A percentile compares a stretch with the other conserved stretches of the same genome.
Conservation (phyloP, 2,888 invertebrate genomes). For the Ormyrus labotus region DNA sequence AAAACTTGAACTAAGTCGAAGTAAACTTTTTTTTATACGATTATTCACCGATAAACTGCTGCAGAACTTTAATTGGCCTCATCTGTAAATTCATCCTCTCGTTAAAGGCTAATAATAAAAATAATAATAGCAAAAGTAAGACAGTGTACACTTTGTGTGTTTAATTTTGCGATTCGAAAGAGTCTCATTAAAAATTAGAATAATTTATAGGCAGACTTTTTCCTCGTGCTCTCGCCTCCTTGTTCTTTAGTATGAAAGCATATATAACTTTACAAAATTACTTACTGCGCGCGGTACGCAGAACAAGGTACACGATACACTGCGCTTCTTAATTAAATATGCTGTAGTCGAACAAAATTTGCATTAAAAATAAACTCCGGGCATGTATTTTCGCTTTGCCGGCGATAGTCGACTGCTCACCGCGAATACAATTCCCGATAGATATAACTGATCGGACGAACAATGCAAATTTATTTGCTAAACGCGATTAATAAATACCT, state of each 20-base stretch:
- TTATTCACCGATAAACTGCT: too few relatives aligned
- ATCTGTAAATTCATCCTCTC: too few relatives aligned
- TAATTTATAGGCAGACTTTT: too few relatives aligned
- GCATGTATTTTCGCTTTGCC: constrained; percentile 13
- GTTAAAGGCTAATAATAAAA: too few relatives aligned
- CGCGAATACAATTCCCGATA: too few relatives aligned
- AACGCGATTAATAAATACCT: not conserved
- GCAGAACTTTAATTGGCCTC: too few relatives aligned
- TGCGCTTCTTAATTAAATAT: constrained; percentile 29
- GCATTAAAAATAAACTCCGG: constrained; percentile 34
- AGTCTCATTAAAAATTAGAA: too few relatives aligned
- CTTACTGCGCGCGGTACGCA: not conserved
- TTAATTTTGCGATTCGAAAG: not conserved
- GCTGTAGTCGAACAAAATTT: constrained; percentile 20
- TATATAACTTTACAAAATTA: not conserved
- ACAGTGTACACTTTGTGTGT: not conserved
- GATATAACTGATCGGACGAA: too few relatives aligned
- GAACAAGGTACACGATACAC: not conserved
- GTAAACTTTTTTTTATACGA: too few relatives aligned
- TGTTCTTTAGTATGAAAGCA: not conserved
- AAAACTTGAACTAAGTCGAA: too few relatives aligned
- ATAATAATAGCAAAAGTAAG: too few relatives aligned
- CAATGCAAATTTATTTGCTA: not conserved
- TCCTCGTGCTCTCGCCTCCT: not conserved
- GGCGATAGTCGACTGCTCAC: not conserved